A percentile compares a stretch with the other conserved stretches of the same genome.
phyloP scores from a whole-genome alignment of 2,113 vertebrate genomes.

The Rhinichthys klamathensis region DNA sequence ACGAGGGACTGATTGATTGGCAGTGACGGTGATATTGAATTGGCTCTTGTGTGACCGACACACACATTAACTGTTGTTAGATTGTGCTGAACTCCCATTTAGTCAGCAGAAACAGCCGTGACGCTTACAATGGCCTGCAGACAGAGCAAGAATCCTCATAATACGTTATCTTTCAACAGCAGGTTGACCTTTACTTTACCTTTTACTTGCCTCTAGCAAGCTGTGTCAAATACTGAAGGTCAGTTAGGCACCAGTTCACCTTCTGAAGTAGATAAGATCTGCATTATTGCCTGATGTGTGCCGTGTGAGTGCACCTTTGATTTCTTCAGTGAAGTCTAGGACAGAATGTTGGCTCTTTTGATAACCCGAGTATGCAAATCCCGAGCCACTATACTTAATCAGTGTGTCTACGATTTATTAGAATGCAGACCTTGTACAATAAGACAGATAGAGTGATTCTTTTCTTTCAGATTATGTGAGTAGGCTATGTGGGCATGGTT shows the following conservation, averaged over 20 bases:
- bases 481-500: constrained; percentile 36
- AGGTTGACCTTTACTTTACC: constrained; percentile 60
- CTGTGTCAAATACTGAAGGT: constrained; percentile 62
- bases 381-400: neutral
- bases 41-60: constrained; percentile 13
- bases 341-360: neutral
- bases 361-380: constrained; percentile 15
- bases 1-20: neutral
- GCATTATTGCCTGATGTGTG: neutral
- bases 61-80: constrained; percentile 46
- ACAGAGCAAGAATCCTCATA: constrained; percentile 41
- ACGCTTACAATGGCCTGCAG: constrained; percentile 44
- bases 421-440: neutral
- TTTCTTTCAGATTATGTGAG: neutral
- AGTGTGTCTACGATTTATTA: neutral
- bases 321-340: neutral
- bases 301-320: neutral
- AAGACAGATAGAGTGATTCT: neutral
- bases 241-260: constrained; percentile 58
- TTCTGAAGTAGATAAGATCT: constrained; percentile 55
- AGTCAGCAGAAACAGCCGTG: constrained; percentile 12
- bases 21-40: neutral
- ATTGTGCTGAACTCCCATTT: constrained; percentile 47
- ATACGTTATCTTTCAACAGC: constrained; percentile 69
- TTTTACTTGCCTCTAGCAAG: constrained; percentile 58